A percentile compares a stretch with the other conserved stretches of the same genome.
Conservation (phyloP, 2,797 vertebrate genomes). For the Cetoscarus ocellatus region DNA sequence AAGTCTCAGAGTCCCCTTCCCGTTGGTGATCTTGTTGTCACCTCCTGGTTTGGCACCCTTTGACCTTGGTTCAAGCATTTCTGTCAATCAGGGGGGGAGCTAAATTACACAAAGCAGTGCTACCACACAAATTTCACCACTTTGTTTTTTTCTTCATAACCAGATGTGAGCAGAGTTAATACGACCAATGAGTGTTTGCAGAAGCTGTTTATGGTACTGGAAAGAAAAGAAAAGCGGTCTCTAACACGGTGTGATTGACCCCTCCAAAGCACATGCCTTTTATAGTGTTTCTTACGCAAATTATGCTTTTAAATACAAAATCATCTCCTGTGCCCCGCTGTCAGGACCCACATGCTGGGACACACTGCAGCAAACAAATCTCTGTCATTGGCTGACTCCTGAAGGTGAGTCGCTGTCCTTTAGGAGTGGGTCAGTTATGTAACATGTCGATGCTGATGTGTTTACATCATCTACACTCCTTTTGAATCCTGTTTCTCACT, state of each 20-base stretch:
- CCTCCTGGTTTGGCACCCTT: constrained; percentile 82
- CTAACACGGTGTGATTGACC: neutral
- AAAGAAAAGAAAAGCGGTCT: neutral
- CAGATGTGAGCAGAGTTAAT: neutral
- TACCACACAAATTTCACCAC: too few relatives aligned
- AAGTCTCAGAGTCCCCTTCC: constrained; percentile 92
- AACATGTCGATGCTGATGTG: neutral
- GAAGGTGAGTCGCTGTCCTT: constrained; percentile 2
- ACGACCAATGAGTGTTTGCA: neutral
- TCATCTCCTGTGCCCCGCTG: neutral
- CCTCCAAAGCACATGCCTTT: neutral
- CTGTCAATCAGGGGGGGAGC: constrained; percentile 71
- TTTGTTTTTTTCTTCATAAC: neutral
- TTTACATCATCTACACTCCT: constrained; percentile 2
- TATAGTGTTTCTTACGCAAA: neutral
- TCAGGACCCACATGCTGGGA: neutral
- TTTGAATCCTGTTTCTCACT: constrained; percentile 68
- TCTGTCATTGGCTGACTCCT: neutral
- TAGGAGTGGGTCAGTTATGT: constrained; percentile 7
- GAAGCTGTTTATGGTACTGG: neutral
- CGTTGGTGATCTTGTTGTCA: constrained; percentile 86
- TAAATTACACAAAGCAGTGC: neutral
- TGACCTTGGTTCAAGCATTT: constrained; percentile 92
- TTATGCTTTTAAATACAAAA: neutral
- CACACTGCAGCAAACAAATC: constrained; percentile 7